Base-by-base conservation (phyloP, 2,888 invertebrate species). In the Cantharis lateralis region DNA sequence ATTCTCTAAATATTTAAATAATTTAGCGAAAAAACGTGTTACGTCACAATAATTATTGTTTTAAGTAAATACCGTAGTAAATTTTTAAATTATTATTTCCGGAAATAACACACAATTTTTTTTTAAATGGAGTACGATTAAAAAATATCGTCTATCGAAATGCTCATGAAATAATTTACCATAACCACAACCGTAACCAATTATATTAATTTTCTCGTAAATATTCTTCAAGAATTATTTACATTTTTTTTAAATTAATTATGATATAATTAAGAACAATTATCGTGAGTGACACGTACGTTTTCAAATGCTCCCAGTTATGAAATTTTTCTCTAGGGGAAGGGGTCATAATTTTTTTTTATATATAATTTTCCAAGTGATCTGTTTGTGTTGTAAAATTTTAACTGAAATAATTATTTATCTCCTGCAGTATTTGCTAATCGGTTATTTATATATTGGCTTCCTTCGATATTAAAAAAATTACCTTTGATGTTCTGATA, bases 101-200 rank as follows among this genome's bases (percentile, higher is more conserved):
- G 64, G 64, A 66, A 66, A 66, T 66, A 66, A 20, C 18, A 24
- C 9, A 24, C 48, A n/a, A n/a, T 48, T 48, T 66, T 66, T 64
- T 18, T 18, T 66, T 66, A 66, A 66, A 66, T 20, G 18, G 15
- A 66, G 18, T 20, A 20, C 64, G 13, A 66, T 20, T 24, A 66
- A 66, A 66, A 66, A 66, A 48, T 48, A 48, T 48, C n/a, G 48
- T 48, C 16, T 66, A 66, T 66, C 64, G n/a, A 66, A 20, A 20
- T 63, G 64, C 64, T 66, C 64, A n/a, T 66, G 24, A 66, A 66
- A 66, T 24, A 66, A 66, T 66, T 66, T 66, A 66, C 64, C 64
- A 66, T 66, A 66, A 66, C 24, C 64, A 66, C 11, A 16, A 66
- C 64, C 64, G 64, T 66, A 66, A 66, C 64, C 64, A 66, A 66